Conservation (phyloP, 2,888 invertebrate species). For the Stegophylla sp. region DNA sequence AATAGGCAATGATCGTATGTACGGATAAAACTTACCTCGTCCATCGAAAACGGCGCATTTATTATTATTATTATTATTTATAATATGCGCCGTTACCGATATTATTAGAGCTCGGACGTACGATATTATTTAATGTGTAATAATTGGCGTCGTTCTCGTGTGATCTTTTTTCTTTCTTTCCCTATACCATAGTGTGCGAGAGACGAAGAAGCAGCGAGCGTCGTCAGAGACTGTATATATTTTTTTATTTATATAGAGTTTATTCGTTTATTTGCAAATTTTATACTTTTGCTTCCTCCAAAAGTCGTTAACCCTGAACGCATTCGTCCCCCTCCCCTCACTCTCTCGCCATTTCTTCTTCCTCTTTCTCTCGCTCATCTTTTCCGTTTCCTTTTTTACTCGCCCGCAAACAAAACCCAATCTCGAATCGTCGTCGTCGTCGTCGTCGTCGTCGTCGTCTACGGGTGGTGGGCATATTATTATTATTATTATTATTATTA, state of each 20-base stretch:
- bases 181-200: not conserved
- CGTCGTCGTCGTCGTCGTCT: not conserved
- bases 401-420: too few species aligned
- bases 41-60: constrained; percentile 25
- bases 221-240: not conserved
- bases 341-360: too few species aligned
- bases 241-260: not conserved
- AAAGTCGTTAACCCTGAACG: not conserved
- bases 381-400: too few species aligned
- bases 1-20: constrained; percentile 34
- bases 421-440: too few species aligned
- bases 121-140: not conserved
- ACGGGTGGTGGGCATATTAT: not conserved
- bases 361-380: too few species aligned
- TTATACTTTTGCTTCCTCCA: not conserved
- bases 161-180: not conserved
- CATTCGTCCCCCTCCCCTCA: too few species aligned
- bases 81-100: not conserved
- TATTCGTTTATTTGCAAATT: not conserved
- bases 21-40: constrained; percentile 29
- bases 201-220: too few species aligned
- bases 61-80: constrained; percentile 27
- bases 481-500: not conserved
- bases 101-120: not conserved
- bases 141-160: constrained; percentile 25